Evolutionary conservation across 2,888 invertebrate genomes (phyloP).

Genomic region (Idaea straminata): DNA sequence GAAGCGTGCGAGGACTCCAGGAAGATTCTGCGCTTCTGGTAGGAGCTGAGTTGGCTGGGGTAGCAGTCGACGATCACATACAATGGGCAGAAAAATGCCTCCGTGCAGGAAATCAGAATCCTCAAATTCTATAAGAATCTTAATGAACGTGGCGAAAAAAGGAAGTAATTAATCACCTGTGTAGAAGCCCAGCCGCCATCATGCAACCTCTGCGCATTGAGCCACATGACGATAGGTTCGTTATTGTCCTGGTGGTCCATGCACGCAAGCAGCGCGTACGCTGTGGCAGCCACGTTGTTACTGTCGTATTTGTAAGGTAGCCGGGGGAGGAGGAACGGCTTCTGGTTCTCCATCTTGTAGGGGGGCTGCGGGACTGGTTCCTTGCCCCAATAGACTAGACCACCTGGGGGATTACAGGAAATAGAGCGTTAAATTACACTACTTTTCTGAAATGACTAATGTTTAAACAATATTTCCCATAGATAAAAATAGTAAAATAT

Average conservation of each 20-base stretch:
- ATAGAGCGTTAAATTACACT: neutral
- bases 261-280: conserved; percentile 94
- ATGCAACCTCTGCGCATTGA: conserved; percentile 91
- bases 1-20: no score
- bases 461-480: no score
- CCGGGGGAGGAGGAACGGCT: conserved; percentile 93
- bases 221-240: conserved; percentile 94
- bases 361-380: conserved; percentile 89
- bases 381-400: conserved; percentile 92
- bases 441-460: no score
- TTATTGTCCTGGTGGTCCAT: conserved; percentile 91
- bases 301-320: conserved; percentile 93
- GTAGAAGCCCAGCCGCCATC: conserved; percentile 95
- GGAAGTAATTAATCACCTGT: conserved; percentile 65
- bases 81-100: no score
- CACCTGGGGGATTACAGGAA: conserved; percentile 76
- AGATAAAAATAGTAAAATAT: no score
- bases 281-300: conserved; percentile 95
- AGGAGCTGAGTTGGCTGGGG: no score
- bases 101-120: no score
- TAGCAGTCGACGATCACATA: no score
- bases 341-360: conserved; percentile 93
- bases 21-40: no score
- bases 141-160: no score
- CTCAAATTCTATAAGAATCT: no score